phyloP scores from a whole-genome alignment of 2,888 invertebrate genomes.

The Gerris lacustris region DNA sequence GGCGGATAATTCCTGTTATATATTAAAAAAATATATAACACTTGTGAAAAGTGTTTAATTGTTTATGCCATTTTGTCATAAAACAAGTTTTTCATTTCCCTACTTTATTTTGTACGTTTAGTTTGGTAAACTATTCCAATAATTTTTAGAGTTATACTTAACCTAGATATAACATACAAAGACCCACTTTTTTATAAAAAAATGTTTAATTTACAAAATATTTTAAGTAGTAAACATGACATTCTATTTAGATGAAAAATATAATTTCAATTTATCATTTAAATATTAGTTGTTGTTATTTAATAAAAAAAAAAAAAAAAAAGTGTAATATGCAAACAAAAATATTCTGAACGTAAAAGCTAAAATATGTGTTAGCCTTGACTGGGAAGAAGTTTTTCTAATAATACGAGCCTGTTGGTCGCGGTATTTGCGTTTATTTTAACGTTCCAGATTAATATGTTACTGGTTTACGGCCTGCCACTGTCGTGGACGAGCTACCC shows the following conservation, averaged over 20 bases:
- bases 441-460: not conserved
- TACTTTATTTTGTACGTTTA: too few species aligned
- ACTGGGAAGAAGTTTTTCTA: not conserved
- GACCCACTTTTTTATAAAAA: too few species aligned
- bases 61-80: too few species aligned
- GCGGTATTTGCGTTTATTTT: slow-evolving; percentile 2
- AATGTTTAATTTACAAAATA: too few species aligned
- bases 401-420: not conserved
- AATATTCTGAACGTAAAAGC: not conserved
- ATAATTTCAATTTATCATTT: not conserved
- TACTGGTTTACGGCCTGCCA: not conserved
- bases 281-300: not conserved
- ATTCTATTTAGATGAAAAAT: not conserved
- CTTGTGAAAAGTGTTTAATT: too few species aligned
- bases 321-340: not conserved
- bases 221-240: too few species aligned
- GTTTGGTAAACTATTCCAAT: too few species aligned
- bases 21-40: too few species aligned
- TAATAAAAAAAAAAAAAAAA: not conserved
- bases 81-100: too few species aligned
- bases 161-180: too few species aligned
- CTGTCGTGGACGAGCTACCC: not conserved
- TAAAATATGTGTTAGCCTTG: not conserved
- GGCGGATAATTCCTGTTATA: too few species aligned
- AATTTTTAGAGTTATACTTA: too few species aligned